Conservation (phyloP, 2,888 invertebrate species). For the Gnatocerus cornutus region DNA sequence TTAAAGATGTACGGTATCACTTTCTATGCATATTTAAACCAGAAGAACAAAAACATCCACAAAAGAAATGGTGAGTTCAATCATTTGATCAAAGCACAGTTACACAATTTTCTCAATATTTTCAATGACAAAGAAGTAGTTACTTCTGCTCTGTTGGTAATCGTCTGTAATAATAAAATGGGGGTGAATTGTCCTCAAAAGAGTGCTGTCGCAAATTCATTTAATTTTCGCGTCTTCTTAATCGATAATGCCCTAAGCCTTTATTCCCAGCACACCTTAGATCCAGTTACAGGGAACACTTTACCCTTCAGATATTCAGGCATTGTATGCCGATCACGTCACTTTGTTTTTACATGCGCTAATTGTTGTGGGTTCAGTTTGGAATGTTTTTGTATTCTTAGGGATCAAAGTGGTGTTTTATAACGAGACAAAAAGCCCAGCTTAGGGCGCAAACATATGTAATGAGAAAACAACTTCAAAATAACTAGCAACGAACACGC, state of each 20-base stretch:
- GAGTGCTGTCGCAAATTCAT: not conserved
- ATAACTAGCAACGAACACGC: not conserved
- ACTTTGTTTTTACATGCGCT: slow-evolving; percentile 51
- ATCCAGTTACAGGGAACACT: slow-evolving; percentile 9
- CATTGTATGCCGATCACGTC: slow-evolving; percentile 54
- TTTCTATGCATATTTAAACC: slow-evolving; percentile 3
- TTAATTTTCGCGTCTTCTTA: not conserved
- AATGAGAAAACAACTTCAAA: slow-evolving; percentile 6
- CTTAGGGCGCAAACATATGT: slow-evolving; percentile 7
- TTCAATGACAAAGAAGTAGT: too few species aligned
- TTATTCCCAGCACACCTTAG: slow-evolving; percentile 11
- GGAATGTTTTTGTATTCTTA: slow-evolving; percentile 48
- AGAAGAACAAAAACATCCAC: not conserved
- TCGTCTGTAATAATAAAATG: too few species aligned
- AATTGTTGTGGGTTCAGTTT: slow-evolving; percentile 53
- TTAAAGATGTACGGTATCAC: not conserved
- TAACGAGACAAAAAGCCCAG: slow-evolving; percentile 18
- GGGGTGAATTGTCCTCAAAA: not conserved
- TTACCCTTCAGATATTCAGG: slow-evolving; percentile 34
- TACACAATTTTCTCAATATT: too few species aligned
- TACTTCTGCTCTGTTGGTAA: too few species aligned
- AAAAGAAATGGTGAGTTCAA: too few species aligned
- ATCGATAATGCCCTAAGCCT: slow-evolving; percentile 15
- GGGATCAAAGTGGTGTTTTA: slow-evolving; percentile 32
- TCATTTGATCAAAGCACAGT: too few species aligned